Percentiles rank a stretch among this genome's conserved stretches.
Evolutionary conservation across 2,888 invertebrate species (phyloP).

Genomic region (Xylocampa areola): DNA sequence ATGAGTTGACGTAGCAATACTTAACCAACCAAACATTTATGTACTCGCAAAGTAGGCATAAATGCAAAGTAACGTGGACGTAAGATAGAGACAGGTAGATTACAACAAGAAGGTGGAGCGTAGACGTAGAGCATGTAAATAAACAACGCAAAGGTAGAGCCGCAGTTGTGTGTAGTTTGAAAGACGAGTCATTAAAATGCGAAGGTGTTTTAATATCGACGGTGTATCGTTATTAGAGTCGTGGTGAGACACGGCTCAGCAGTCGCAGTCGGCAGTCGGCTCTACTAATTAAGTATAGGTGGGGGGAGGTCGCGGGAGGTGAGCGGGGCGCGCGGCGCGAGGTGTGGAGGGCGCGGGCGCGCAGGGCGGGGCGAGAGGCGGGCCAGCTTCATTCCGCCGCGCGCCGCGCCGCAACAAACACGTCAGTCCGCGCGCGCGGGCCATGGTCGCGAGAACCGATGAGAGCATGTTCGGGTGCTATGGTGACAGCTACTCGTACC

Average conservation of each 20-base stretch:
- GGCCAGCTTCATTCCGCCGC: constrained; percentile 85
- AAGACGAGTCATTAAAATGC: constrained; percentile 49
- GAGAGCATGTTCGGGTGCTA: constrained; percentile 94
- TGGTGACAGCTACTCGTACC: constrained; percentile 93
- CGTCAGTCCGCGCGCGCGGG: constrained; percentile 90
- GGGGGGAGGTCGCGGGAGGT: constrained; percentile 66
- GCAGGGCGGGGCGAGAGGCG: constrained; percentile 75
- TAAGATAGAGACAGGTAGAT: constrained; percentile 82
- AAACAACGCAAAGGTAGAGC: constrained; percentile 66
- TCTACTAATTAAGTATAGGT: constrained; percentile 86
- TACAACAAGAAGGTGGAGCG: constrained; percentile 78
- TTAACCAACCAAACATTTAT: background rate
- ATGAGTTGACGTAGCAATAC: background rate
- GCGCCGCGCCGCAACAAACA: constrained; percentile 83
- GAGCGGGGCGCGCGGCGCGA: constrained; percentile 62
- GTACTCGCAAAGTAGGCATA: constrained; percentile 18
- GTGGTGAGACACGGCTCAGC: constrained; percentile 56
- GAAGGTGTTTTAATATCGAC: constrained; percentile 61
- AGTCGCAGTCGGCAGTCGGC: constrained; percentile 68
- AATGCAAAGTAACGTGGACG: constrained; percentile 51
- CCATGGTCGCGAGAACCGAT: constrained; percentile 95
- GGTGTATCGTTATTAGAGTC: constrained; percentile 49
- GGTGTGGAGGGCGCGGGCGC: constrained; percentile 64
- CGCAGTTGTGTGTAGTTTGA: constrained; percentile 30
- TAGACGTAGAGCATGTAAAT: constrained; percentile 73